Base-by-base conservation (phyloP, 2,888 invertebrate genomes). In the Ctena decussata region DNA sequence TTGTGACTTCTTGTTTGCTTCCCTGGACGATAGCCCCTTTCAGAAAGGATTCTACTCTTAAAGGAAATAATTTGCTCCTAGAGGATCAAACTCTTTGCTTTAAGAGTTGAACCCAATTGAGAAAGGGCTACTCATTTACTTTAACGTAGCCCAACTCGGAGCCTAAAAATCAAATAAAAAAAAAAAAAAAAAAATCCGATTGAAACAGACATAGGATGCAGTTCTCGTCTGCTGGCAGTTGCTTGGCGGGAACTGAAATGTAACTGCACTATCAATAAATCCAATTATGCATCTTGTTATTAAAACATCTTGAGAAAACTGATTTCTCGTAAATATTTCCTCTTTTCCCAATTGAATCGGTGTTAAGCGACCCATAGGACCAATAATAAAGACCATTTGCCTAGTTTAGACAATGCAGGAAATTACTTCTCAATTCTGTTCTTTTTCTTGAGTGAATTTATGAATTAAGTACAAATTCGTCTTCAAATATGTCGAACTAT, bases 351-450 rank as follows among this genome's bases (percentile, higher is more conserved):
- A 86, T 86, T 86, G 80, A 82, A 86, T 86, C 81, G 71, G 49
- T 76, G 73, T 77, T 80, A 82, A 86, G 72, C 82, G 74, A 80
- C 65, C 77, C 86, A 80, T 72, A 77, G 77, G 44, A 77, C 80
- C 77, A 82, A 32, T 82, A 74, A 86, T 76, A 77, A 80, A 77
- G 80, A 77, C 86, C 86, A 86, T 82, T 86, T 82, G 86, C 82
- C 86, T 86, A 74, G 74, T 77, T 71, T 70, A 82, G 86, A 82
- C 86, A 86, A 77, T 73, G 73, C 24, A 80, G 86, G 86, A 86
- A 86, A 86, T 86, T 86, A 80, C 82, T 80, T 86, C 82, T 86
- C 86, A 82, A 77, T 70, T 77, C 46, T 12, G 2, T 32, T 24
- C 65, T 39, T 73, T 39, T 77, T 76, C 70, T 77, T 77, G 82